A percentile compares a stretch with the other conserved stretches of the same genome.
Conservation (phyloP, 2,888 invertebrate species). For the Spodoptera littoralis region DNA sequence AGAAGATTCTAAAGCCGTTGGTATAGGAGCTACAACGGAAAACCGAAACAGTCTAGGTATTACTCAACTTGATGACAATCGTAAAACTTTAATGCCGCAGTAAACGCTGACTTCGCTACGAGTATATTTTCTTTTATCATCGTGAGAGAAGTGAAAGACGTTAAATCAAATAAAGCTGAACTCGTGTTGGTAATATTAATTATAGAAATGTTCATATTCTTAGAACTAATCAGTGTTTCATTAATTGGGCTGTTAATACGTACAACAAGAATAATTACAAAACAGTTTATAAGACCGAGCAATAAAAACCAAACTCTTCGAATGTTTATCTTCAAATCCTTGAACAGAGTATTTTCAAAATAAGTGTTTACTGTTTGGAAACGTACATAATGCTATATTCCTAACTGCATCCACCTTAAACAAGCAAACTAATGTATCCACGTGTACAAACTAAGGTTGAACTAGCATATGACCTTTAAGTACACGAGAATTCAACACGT, state of each 20-base stretch:
- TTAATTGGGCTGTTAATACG: no score
- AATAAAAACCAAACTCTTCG: no score
- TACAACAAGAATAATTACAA: no score
- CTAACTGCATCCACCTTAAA: no score
- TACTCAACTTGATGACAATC: slow-evolving; percentile 57
- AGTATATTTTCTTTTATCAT: slow-evolving; percentile 41
- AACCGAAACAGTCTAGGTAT: slow-evolving; percentile 39
- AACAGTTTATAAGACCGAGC: no score
- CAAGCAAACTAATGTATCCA: no score
- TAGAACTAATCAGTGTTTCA: no score
- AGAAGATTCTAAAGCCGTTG: slow-evolving; percentile 38
- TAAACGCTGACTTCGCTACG: slow-evolving; percentile 43
- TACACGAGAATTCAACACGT: slow-evolving; percentile 15
- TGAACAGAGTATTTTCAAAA: no score
- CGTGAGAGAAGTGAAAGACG: slow-evolving; percentile 12
- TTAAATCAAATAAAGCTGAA: slow-evolving; percentile 6
- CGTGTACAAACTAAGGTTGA: slow-evolving; percentile 28
- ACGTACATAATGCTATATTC: no score
- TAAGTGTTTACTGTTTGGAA: no score
- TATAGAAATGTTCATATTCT: no score
- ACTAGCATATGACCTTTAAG: slow-evolving; percentile 25
- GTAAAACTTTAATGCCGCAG: slow-evolving; percentile 55
- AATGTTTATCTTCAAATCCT: no score
- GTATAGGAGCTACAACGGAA: slow-evolving; percentile 26
- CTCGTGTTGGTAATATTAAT: neutral